These are phyloP conservation scores for Muraenolepis orangiensis DNA, from an alignment of 2,797 vertebrate genomes.

Conservation along the genomic window DNA sequence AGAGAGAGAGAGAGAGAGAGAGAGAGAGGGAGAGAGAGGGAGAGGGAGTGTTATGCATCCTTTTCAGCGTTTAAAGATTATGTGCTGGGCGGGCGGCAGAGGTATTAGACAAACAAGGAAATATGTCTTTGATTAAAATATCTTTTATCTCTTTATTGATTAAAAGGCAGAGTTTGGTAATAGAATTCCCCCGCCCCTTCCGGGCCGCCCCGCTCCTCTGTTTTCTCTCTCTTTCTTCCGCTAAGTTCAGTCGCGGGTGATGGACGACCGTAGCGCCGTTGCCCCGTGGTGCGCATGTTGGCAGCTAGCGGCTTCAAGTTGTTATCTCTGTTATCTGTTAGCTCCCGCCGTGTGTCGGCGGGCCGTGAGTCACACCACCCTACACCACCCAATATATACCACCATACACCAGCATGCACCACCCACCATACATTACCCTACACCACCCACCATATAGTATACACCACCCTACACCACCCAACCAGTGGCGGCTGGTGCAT, in stretches of 20 bases:
- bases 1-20: too few species aligned
- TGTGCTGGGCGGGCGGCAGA: conserved; percentile 62
- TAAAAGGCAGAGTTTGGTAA: conserved; percentile 78
- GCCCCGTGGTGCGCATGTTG: background rate
- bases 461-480: too few species aligned
- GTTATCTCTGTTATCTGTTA: background rate
- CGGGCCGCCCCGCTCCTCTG: conserved; percentile 22
- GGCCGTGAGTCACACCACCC: too few species aligned
- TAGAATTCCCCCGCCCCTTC: conserved; percentile 62
- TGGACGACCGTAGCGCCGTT: conserved; percentile 15
- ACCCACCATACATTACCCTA: too few species aligned
- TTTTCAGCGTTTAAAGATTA: conserved; percentile 76
- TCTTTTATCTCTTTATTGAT: conserved; percentile 84
- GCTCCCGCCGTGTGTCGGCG: too few species aligned
- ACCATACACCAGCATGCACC: too few species aligned
- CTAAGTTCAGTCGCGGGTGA: conserved; percentile 9
- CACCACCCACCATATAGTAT: too few species aligned
- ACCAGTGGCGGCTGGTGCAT: too few species aligned
- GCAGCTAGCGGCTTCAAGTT: background rate
- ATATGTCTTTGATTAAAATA: conserved; percentile 81
- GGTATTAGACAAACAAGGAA: conserved; percentile 72
- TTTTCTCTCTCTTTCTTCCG: conserved; percentile 34
- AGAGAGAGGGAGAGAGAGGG: too few species aligned
- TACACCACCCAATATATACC: too few species aligned
- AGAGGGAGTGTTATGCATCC: conserved; percentile 70